Evolutionary conservation across 2,888 invertebrate genomes (phyloP).

Genomic region (Habrosyne pyritoides): DNA sequence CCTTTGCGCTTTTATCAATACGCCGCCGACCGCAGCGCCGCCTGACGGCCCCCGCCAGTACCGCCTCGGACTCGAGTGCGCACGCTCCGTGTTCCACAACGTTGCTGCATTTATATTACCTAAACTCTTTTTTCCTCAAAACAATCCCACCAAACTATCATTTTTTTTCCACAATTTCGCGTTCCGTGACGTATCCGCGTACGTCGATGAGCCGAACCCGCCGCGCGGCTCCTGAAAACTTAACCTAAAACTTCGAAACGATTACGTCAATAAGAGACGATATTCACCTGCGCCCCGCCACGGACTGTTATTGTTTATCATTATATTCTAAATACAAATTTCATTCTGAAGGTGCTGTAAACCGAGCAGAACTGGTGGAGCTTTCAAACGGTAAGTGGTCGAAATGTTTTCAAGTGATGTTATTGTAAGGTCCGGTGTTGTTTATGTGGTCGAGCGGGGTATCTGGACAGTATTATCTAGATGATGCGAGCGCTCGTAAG

Average conservation of each 20-base stretch:
- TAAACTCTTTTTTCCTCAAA: slow-evolving; percentile 59
- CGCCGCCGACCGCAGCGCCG: slow-evolving; percentile 61
- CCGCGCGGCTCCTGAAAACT: slow-evolving; percentile 37
- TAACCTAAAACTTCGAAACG: slow-evolving; percentile 45
- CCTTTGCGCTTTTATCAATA: slow-evolving; percentile 80
- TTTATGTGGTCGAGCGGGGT: slow-evolving; percentile 24
- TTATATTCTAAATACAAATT: slow-evolving; percentile 38
- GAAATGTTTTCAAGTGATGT: slow-evolving; percentile 33
- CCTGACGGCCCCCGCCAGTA: slow-evolving; percentile 67
- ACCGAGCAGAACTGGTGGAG: slow-evolving; percentile 34
- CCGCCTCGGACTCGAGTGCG: slow-evolving; percentile 64
- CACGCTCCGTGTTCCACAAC: slow-evolving; percentile 70
- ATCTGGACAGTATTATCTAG: slow-evolving; percentile 51
- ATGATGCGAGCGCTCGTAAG: slow-evolving; percentile 49
- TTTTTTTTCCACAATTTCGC: slow-evolving; percentile 36
- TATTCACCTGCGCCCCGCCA: slow-evolving; percentile 34
- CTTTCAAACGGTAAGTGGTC: slow-evolving; percentile 62
- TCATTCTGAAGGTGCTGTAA: slow-evolving; percentile 51
- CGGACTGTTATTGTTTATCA: slow-evolving; percentile 62
- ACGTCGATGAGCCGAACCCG: slow-evolving; percentile 27
- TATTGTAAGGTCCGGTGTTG: slow-evolving; percentile 36
- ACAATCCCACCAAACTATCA: slow-evolving; percentile 61
- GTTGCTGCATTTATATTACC: slow-evolving; percentile 66
- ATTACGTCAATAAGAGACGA: slow-evolving; percentile 59
- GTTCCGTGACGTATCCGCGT: slow-evolving; percentile 32